These are phyloP conservation scores for Chironomus striatipennis DNA, from an alignment of 1,140 invertebrate species.

Conservation along the genomic window DNA sequence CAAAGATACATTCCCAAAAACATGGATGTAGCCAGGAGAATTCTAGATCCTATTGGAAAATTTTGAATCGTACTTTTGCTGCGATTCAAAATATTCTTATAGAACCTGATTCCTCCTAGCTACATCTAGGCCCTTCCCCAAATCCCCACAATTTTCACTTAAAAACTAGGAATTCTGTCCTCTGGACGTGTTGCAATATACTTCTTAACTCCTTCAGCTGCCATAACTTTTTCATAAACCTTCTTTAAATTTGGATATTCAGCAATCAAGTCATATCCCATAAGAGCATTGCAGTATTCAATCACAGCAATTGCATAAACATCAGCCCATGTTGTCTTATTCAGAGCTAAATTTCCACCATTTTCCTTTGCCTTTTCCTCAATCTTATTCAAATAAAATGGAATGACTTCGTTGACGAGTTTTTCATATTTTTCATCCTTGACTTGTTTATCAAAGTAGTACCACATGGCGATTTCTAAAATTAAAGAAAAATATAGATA, in stretches of 20 bases:
- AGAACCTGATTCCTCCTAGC: no score
- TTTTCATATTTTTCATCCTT: constrained; percentile 30
- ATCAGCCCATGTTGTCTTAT: constrained; percentile 56
- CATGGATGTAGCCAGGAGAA: no score
- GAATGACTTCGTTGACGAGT: constrained; percentile 44
- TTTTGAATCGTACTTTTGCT: no score
- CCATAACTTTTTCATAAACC: constrained; percentile 45
- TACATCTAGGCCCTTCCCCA: no score
- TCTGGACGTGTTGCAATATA: constrained; percentile 54
- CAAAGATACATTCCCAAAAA: no score
- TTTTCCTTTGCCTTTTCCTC: constrained; percentile 47
- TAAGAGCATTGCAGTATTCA: constrained; percentile 51
- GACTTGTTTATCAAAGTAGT: constrained; percentile 30
- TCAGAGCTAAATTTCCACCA: constrained; percentile 46
- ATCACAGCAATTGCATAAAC: constrained; percentile 50
- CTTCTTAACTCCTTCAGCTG: constrained; percentile 50
- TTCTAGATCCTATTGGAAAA: no score
- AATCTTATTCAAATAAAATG: constrained; percentile 50
- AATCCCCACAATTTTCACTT: no score
- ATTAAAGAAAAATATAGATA: no score
- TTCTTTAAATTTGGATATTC: constrained; percentile 49
- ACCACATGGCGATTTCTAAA: neutral
- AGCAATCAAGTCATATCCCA: constrained; percentile 46
- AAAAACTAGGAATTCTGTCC: no score
- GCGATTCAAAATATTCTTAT: no score